These are phyloP conservation scores for Magallana gigas DNA, from an alignment of 1,140 invertebrate genomes.

Conservation along the genomic window DNA sequence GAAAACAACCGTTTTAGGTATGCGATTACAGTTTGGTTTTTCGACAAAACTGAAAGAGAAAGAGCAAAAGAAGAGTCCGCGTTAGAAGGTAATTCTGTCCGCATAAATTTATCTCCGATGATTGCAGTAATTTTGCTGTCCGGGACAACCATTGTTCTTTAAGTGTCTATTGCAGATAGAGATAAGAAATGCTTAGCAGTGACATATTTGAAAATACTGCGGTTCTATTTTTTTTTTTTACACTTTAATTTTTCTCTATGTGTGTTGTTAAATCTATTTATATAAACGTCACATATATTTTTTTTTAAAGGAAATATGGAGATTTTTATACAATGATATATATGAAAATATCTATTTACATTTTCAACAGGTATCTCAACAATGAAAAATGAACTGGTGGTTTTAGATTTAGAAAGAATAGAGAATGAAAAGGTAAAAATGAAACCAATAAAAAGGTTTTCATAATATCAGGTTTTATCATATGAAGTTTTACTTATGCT, in stretches of 20 bases:
- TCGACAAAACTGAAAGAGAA: conserved; percentile 49
- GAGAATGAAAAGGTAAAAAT: conserved; percentile 37
- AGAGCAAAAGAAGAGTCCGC: conserved; percentile 37
- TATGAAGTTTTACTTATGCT: no score
- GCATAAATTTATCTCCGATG: neutral
- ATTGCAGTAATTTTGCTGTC: neutral
- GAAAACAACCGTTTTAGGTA: conserved; percentile 36
- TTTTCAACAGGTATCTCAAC: neutral
- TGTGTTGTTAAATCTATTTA: neutral
- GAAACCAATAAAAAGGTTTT: no score
- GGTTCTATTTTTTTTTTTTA: neutral
- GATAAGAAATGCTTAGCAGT: neutral
- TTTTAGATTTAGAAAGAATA: conserved; percentile 26
- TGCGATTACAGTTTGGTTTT: conserved; percentile 53
- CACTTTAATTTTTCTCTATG: neutral
- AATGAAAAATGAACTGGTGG: neutral
- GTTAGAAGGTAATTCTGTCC: conserved; percentile 1
- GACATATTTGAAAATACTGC: neutral
- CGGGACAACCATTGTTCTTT: neutral
- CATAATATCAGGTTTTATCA: no score
- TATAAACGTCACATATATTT: neutral
- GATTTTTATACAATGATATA: neutral
- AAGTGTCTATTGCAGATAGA: neutral
- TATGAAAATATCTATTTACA: neutral
- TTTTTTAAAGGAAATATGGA: neutral